Conservation (phyloP, 1,140 invertebrate genomes). For the Drosophila tristis region DNA sequence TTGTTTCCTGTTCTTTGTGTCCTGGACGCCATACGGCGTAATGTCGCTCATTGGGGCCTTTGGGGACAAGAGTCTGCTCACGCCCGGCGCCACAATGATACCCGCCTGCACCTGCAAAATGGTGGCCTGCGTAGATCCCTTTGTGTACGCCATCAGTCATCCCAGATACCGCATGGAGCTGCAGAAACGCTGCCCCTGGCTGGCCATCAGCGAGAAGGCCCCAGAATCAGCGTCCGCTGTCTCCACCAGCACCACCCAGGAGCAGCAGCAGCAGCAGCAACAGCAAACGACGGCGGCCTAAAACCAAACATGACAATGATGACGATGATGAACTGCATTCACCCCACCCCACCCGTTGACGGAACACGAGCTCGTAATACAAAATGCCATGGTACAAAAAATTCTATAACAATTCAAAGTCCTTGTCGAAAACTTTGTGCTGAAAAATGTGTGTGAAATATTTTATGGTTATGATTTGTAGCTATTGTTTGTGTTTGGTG, state of each 20-base stretch:
- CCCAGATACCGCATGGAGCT: conserved; percentile 91
- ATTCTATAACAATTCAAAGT: conserved; percentile 44
- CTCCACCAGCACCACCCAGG: conserved; percentile 82
- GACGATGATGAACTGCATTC: conserved; percentile 32
- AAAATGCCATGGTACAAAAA: conserved; percentile 34
- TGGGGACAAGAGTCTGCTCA: conserved; percentile 90
- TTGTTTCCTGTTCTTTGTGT: conserved; percentile 91
- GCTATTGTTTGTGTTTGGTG: conserved; percentile 15
- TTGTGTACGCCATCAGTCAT: conserved; percentile 94
- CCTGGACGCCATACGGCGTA: conserved; percentile 93
- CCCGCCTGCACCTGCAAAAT: conserved; percentile 93
- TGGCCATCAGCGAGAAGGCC: conserved; percentile 87
- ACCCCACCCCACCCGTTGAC: background rate
- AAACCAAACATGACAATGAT: conserved; percentile 82
- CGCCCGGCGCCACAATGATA: conserved; percentile 94
- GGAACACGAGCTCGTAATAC: conserved; percentile 53
- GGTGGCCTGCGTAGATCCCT: conserved; percentile 94
- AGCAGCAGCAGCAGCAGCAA: conserved; percentile 42
- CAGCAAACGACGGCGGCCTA: conserved; percentile 71
- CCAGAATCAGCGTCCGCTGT: conserved; percentile 82
- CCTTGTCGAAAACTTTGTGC: background rate
- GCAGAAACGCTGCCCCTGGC: conserved; percentile 87
- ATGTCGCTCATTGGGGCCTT: conserved; percentile 93
- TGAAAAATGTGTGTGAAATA: conserved; percentile 18
- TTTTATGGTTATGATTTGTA: conserved; percentile 50